Base-by-base conservation (phyloP, 2,113 vertebrate genomes). In the crab-eating macaque (Macaca fascicularis) region DNA sequence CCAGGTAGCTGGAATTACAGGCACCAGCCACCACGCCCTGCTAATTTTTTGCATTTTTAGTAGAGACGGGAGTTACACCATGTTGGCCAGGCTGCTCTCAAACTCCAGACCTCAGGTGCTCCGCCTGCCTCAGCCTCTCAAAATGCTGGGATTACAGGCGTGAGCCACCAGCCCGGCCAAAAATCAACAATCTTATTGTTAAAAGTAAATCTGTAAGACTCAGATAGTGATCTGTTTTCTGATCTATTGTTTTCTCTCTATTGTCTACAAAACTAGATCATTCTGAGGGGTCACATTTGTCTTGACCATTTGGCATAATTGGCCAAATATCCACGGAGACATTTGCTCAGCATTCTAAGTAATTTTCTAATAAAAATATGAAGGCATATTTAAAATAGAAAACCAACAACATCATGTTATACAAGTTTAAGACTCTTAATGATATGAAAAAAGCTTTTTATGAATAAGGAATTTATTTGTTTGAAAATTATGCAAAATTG, bases 151-250 rank as follows among this genome's bases (percentile, higher is more conserved):
- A 55, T 55, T 55, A 55, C 19, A 55, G 52, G 52, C 52, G 0
- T 55, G 52, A 55, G 19, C 52, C 52, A 20, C 52, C 19, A 85
- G 19, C 52, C 19, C 6, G 0, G 19, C 52, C 52, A 20, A 55
- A 55, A 57, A 52, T 55, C 13, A 97, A 52, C 22, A 82, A 88
- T 59, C 20, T 91, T 50, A 74, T 75, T 87, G n/a, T 69, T 87
- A 59, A 90, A 84, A 95, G 59, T 94, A 93, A 94, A 75, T 90
- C n/a, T 78, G 14, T 38, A 90, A 85, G 38, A 32, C 6, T 89
- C 88, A 59, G 89, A 59, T 67, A 89, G 74, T n/a, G 19, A 84
- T 69, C 27, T 78, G 11, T 67, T 88, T 93, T 67, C 59, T 48
- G 35, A 80, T 69, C 52, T 76, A 16, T 83, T 94, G 57, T 90